Conservation (phyloP, 2,113 vertebrate genomes). For the Circaetus gallicus region DNA sequence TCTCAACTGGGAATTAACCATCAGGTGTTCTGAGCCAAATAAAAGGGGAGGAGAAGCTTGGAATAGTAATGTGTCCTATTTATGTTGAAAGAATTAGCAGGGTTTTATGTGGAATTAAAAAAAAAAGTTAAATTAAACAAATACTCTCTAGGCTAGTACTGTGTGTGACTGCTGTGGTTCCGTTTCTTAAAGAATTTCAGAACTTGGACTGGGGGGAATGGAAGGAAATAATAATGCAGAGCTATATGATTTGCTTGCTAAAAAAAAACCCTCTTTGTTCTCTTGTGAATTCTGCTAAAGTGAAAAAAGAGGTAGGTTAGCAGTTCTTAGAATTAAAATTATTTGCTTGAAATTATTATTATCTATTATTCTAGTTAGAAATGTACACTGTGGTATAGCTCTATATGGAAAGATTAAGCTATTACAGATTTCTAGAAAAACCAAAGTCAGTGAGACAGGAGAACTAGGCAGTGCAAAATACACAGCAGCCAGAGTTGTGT, state of each 20-base stretch:
- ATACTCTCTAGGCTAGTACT: neutral
- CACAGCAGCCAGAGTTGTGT: neutral
- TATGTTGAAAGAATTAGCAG: neutral
- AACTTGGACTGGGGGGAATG: neutral
- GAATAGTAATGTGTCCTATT: neutral
- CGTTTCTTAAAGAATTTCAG: neutral
- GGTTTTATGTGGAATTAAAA: neutral
- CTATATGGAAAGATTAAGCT: neutral
- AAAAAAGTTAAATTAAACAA: neutral
- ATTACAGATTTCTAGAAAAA: neutral
- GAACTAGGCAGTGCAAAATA: neutral
- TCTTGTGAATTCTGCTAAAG: neutral
- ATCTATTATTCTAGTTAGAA: neutral
- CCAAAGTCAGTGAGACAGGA: neutral
- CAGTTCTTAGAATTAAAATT: neutral
- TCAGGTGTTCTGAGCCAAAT: constrained; percentile 32
- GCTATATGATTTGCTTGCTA: neutral
- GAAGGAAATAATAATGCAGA: neutral
- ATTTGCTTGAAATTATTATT: neutral
- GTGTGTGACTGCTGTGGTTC: neutral
- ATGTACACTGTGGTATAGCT: neutral
- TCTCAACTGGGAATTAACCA: constrained; percentile 29
- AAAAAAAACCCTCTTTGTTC: neutral
- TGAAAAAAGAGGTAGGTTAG: neutral
- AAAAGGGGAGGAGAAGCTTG: neutral